A percentile compares a stretch with the other conserved stretches of the same genome.
phyloP scores from a whole-genome alignment of 2,888 invertebrate genomes.

The Allophyes oxyacanthae region DNA sequence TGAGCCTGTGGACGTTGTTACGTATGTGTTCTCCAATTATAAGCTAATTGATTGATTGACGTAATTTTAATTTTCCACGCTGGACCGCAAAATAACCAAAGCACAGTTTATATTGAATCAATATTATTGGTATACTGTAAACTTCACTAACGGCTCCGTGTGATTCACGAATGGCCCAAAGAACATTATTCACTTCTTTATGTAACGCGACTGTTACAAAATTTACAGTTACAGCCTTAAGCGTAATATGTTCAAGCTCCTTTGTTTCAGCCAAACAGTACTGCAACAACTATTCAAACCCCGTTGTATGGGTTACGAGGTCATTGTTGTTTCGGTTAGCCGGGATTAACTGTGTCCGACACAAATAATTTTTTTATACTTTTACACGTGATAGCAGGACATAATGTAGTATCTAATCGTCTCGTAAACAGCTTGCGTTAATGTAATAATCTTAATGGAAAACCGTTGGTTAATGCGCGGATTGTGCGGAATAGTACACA shows the following conservation, averaged over 20 bases:
- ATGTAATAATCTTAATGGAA: constrained; percentile 51
- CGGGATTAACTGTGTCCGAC: constrained; percentile 46
- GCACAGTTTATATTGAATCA: background rate
- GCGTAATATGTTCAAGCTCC: constrained; percentile 67
- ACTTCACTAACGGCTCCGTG: constrained; percentile 64
- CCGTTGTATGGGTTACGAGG: constrained; percentile 71
- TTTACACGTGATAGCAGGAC: constrained; percentile 38
- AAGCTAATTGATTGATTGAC: too few relatives aligned
- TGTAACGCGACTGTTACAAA: constrained; percentile 79
- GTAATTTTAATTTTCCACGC: too few relatives aligned
- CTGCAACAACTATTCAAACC: constrained; percentile 68
- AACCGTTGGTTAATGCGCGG: constrained; percentile 35
- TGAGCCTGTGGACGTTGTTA: too few relatives aligned
- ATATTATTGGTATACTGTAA: background rate
- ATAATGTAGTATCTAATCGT: constrained; percentile 34
- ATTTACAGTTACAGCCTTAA: constrained; percentile 76
- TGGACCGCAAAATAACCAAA: background rate
- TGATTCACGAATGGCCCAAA: constrained; percentile 70
- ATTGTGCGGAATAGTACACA: constrained; percentile 39
- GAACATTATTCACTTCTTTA: constrained; percentile 72
- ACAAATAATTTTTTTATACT: constrained; percentile 11
- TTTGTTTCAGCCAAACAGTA: constrained; percentile 71
- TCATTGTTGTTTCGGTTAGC: constrained; percentile 64
- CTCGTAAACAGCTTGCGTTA: constrained; percentile 44
- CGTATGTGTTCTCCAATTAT: too few relatives aligned